phyloP scores from a whole-genome alignment of 2,113 vertebrate genomes.

The Turdus rufiventris region DNA sequence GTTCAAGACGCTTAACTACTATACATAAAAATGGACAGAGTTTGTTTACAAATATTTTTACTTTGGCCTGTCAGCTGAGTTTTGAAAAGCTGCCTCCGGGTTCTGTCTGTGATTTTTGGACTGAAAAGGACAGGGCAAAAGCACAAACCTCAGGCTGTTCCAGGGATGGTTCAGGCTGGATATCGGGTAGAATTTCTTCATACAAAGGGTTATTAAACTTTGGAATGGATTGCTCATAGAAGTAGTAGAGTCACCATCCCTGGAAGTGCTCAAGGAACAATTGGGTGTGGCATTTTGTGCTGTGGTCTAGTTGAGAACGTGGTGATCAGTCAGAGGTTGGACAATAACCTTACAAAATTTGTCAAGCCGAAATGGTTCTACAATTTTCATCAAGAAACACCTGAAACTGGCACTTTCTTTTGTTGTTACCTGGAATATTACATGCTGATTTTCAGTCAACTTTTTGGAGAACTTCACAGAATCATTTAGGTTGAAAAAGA shows the following conservation, averaged over 20 bases:
- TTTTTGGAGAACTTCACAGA: not conserved
- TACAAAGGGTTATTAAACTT: not conserved
- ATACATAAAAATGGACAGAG: not conserved
- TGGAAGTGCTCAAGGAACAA: not conserved
- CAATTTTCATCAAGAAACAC: not conserved
- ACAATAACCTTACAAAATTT: not conserved
- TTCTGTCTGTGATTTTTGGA: not conserved
- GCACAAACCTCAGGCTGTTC: not conserved
- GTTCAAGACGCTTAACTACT: not conserved
- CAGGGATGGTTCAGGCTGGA: not conserved
- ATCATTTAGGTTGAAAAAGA: not conserved
- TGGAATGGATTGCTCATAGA: not conserved
- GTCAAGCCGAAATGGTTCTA: not conserved
- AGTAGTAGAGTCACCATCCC: not conserved
- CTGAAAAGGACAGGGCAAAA: not conserved
- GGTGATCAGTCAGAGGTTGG: not conserved
- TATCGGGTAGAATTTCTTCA: not conserved
- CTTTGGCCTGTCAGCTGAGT: not conserved
- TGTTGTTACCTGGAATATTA: not conserved
- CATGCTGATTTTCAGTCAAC: not conserved
- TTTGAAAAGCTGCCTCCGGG: not conserved
- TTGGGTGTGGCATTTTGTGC: rapidly evolving
- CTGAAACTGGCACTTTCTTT: not conserved
- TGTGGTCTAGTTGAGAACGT: not conserved
- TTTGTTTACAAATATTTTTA: not conserved